Evolutionary conservation across 2,797 vertebrate genomes (phyloP).

Genomic region (Pangasius mekongensis): DNA sequence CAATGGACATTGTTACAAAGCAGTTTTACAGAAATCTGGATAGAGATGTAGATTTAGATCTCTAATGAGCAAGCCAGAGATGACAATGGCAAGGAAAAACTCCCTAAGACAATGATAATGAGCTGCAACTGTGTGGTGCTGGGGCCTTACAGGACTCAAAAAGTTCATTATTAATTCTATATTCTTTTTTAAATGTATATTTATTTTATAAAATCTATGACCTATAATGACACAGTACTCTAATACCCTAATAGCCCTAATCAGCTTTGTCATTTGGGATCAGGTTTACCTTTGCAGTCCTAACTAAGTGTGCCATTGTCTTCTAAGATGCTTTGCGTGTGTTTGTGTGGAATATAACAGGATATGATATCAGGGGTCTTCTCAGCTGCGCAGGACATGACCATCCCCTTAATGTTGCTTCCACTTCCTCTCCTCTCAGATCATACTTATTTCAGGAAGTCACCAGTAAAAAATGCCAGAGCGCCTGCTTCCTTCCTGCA

Average conservation of each 20-base stretch:
- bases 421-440: slow-evolving; percentile 52
- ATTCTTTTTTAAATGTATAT: background rate
- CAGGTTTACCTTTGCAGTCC: background rate
- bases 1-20: background rate
- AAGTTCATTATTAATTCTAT: background rate
- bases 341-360: slow-evolving; percentile 59
- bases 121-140: slow-evolving; percentile 1
- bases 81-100: background rate
- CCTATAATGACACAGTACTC: background rate
- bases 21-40: background rate
- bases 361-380: slow-evolving; percentile 73
- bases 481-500: slow-evolving; percentile 59
- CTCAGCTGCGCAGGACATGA: slow-evolving; percentile 75
- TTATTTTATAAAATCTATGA: background rate
- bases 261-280: background rate
- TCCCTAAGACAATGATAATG: background rate
- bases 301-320: background rate
- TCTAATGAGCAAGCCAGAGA: background rate
- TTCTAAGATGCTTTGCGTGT: background rate
- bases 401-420: slow-evolving; percentile 57
- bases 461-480: slow-evolving; percentile 59
- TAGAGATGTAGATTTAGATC: slow-evolving; percentile 8
- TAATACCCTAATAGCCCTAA: no score
- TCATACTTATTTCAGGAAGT: slow-evolving; percentile 69
- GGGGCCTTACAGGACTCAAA: background rate